Conservation (phyloP, 2,113 vertebrate species). For the Strigops habroptila region DNA sequence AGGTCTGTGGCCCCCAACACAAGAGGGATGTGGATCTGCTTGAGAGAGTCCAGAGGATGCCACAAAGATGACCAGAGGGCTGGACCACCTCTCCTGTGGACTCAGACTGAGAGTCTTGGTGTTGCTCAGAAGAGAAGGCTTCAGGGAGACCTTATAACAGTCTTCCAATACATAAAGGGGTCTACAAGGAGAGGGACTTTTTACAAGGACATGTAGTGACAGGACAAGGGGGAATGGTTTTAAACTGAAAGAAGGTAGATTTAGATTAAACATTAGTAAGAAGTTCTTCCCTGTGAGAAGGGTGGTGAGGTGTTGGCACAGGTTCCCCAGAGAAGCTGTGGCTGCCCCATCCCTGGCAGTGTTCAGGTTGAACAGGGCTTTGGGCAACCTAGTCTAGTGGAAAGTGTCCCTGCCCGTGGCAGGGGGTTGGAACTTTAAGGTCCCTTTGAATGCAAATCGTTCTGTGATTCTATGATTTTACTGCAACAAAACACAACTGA, state of each 20-base stretch:
- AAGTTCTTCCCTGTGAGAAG: not conserved
- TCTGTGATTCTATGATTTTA: not conserved
- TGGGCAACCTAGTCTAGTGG: not conserved
- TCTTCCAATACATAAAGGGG: not conserved
- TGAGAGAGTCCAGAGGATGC: not conserved
- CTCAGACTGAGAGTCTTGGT: not conserved
- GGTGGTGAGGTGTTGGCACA: not conserved
- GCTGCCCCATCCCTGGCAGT: not conserved
- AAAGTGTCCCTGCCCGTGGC: not conserved
- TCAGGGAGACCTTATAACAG: not conserved
- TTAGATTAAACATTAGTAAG: too few species aligned
- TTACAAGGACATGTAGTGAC: not conserved
- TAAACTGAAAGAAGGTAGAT: too few species aligned
- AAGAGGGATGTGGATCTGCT: not conserved
- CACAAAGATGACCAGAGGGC: not conserved
- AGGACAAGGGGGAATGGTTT: too few species aligned
- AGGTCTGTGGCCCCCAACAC: too few species aligned
- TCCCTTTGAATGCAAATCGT: not conserved
- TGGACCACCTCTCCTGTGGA: not conserved
- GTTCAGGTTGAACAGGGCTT: not conserved
- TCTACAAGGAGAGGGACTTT: not conserved
- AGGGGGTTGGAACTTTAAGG: not conserved
- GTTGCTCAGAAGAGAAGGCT: not conserved
- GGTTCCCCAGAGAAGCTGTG: not conserved
- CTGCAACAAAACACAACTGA: not conserved